A percentile compares a stretch with the other conserved stretches of the same genome.
Evolutionary conservation across 2,797 vertebrate species (phyloP).

Genomic region (Myoxocephalus aenaeus): DNA sequence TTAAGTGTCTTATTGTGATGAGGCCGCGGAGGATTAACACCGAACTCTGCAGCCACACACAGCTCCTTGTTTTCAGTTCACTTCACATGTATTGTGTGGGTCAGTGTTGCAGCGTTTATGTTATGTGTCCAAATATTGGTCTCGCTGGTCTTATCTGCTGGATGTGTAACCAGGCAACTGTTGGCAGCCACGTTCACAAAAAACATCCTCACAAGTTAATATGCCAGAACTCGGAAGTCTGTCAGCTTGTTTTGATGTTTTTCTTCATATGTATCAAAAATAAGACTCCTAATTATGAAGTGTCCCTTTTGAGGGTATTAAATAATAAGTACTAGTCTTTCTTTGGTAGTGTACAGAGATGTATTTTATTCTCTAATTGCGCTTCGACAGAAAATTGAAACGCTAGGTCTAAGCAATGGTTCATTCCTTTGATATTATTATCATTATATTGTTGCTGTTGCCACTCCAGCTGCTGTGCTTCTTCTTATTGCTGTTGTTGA

Average conservation of each 20-base stretch:
- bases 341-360: not conserved
- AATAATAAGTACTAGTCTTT: not conserved
- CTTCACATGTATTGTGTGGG: not conserved
- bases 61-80: not conserved
- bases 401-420: not conserved
- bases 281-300: not conserved
- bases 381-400: not conserved
- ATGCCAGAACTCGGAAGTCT: not conserved
- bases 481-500: slow-evolving; percentile 6
- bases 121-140: not conserved
- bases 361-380: not conserved
- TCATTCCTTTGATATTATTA: slow-evolving; percentile 4
- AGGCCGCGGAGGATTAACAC: not conserved
- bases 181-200: not conserved
- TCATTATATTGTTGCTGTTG: slow-evolving; percentile 10
- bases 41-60: not conserved
- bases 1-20: not conserved
- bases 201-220: not conserved
- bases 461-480: slow-evolving; percentile 1
- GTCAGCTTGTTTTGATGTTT: not conserved
- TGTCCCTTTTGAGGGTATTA: not conserved
- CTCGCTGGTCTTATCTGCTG: not conserved
- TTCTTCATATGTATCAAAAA: not conserved
- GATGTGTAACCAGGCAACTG: not conserved
- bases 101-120: not conserved